Percentiles rank a stretch among this genome's conserved stretches.
Evolutionary conservation across 1,140 invertebrate species (phyloP).

Genomic region (Liolophura sinensis): DNA sequence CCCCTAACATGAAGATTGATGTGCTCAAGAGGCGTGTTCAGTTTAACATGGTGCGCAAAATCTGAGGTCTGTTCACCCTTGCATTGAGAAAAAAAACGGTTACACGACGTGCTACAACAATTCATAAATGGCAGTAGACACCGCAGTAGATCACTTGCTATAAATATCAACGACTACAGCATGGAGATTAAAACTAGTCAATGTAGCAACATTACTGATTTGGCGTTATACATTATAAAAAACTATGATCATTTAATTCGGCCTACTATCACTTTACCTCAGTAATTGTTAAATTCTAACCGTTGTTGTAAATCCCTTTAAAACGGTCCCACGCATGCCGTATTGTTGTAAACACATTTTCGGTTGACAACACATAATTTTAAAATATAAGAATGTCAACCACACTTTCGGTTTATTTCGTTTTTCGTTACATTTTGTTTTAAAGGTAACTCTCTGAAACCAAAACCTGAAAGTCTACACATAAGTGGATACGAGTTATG

Average conservation of each 20-base stretch:
- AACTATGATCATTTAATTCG: too few relatives aligned
- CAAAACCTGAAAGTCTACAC: neutral
- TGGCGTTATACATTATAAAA: too few relatives aligned
- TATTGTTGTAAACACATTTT: too few relatives aligned
- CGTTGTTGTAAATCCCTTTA: too few relatives aligned
- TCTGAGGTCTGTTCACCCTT: constrained; percentile 18
- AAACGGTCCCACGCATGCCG: too few relatives aligned
- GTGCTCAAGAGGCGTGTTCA: constrained; percentile 27
- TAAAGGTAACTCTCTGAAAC: neutral
- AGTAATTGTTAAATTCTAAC: too few relatives aligned
- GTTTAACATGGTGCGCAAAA: constrained; percentile 3
- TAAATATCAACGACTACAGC: neutral
- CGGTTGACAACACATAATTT: too few relatives aligned
- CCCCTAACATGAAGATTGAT: constrained; percentile 53
- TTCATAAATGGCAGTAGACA: neutral
- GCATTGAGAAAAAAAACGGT: neutral
- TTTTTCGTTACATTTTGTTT: neutral
- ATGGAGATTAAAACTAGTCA: neutral
- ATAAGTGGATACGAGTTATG: too few relatives aligned
- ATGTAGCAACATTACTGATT: too few relatives aligned
- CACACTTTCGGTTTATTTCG: too few relatives aligned
- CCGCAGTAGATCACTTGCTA: neutral
- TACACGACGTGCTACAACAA: neutral
- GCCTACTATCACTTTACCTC: too few relatives aligned
- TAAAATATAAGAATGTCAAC: too few relatives aligned